Evolutionary conservation across 2,113 vertebrate species (phyloP).

Genomic region (Clarias macrocephalus): DNA sequence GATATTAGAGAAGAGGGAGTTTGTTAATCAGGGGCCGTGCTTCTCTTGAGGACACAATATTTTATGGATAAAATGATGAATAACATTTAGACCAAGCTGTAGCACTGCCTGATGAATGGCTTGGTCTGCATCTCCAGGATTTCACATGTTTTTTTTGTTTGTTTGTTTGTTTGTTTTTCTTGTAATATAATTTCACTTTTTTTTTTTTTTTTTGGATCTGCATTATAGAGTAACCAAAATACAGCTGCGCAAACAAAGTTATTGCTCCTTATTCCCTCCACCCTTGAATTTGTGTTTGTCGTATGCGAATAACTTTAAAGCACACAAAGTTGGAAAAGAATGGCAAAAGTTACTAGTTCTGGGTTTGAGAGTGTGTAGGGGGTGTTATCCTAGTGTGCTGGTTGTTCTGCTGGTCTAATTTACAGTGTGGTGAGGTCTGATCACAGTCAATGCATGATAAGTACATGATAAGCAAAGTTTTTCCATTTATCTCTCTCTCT

Average conservation of each 20-base stretch:
- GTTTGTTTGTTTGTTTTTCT: no score
- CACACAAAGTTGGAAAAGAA: not conserved
- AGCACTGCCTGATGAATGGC: not conserved
- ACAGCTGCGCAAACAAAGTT: no score
- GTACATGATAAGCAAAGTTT: not conserved
- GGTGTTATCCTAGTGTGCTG: not conserved
- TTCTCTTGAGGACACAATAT: not conserved
- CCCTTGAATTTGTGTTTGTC: not conserved
- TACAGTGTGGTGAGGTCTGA: not conserved
- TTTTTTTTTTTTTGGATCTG: no score
- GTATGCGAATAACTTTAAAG: not conserved
- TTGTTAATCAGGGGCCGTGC: no score
- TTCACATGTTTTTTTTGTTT: no score
- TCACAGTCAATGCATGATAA: no score
- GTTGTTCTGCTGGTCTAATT: slow-evolving; percentile 14
- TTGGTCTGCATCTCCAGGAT: not conserved
- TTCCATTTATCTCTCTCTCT: not conserved
- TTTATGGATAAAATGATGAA: not conserved
- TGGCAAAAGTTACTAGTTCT: not conserved
- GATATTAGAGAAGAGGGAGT: no score
- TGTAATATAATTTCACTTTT: no score
- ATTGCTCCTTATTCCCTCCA: not conserved
- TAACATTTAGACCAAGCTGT: no score
- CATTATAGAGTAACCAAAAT: no score
- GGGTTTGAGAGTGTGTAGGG: not conserved